Evolutionary conservation across 2,888 invertebrate genomes (phyloP).

Genomic region (Nesidiocoris tenuis): DNA sequence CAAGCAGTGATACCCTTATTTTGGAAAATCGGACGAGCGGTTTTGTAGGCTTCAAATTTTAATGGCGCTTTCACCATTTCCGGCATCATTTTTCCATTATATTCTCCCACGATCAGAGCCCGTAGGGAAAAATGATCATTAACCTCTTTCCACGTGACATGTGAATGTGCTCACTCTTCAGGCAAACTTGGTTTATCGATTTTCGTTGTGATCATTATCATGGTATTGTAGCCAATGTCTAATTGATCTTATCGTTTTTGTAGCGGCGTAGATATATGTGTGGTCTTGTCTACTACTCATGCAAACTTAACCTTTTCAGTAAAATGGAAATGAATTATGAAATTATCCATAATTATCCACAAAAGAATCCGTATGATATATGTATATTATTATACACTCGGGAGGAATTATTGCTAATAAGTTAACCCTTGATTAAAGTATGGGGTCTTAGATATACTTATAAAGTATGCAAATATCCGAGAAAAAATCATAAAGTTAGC

Average conservation of each 20-base stretch:
- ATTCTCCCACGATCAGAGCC: too few relatives aligned
- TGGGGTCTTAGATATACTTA: neutral
- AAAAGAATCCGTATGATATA: neutral
- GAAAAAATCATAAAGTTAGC: constrained; percentile 14
- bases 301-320: neutral
- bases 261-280: constrained; percentile 34
- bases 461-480: neutral
- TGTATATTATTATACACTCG: neutral
- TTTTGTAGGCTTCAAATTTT: too few relatives aligned
- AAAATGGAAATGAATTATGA: neutral
- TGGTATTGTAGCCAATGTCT: neutral
- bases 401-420: neutral
- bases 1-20: too few relatives aligned
- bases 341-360: neutral
- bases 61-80: too few relatives aligned
- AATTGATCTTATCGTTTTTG: constrained; percentile 13
- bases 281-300: constrained; percentile 36
- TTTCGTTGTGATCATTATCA: too few relatives aligned
- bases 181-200: too few relatives aligned
- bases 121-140: too few relatives aligned
- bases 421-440: neutral
- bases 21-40: too few relatives aligned
- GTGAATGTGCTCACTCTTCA: too few relatives aligned
- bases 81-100: too few relatives aligned
- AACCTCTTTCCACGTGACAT: too few relatives aligned